Percentiles rank a stretch among this genome's conserved stretches.
Evolutionary conservation across 1,140 invertebrate genomes (phyloP).

Genomic region (Eupristina koningsbergeri): DNA sequence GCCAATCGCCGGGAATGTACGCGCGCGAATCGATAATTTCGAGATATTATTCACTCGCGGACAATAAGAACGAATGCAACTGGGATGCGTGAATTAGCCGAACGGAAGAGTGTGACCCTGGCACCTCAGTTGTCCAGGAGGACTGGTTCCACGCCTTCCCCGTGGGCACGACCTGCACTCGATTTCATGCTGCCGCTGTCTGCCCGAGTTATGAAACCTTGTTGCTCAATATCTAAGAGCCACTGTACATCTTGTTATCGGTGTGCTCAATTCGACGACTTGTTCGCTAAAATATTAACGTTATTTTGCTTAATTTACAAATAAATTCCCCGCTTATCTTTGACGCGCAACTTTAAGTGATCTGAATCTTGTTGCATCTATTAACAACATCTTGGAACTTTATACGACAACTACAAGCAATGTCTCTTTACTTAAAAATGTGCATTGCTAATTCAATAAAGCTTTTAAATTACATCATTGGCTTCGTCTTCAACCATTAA

Average conservation of each 20-base stretch:
- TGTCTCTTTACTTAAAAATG: too few relatives aligned
- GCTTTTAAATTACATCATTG: neutral
- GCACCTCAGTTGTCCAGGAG: neutral
- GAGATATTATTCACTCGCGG: neutral
- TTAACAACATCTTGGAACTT: too few relatives aligned
- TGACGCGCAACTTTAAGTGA: neutral
- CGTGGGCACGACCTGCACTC: too few relatives aligned
- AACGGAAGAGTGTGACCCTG: neutral
- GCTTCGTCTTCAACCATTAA: neutral
- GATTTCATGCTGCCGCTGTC: neutral
- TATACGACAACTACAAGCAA: too few relatives aligned
- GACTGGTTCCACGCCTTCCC: neutral
- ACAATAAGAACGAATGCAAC: too few relatives aligned
- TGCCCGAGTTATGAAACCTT: neutral
- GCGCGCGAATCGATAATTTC: slow-evolving; percentile 36
- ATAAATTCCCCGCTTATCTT: neutral
- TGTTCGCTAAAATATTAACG: slow-evolving; percentile 17
- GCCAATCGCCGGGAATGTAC: slow-evolving; percentile 4
- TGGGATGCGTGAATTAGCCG: too few relatives aligned
- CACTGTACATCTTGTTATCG: slow-evolving; percentile 33
- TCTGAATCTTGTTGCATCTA: too few relatives aligned
- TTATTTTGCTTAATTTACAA: slow-evolving; percentile 12
- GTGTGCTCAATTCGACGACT: slow-evolving; percentile 11
- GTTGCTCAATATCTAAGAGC: neutral
- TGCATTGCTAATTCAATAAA: too few relatives aligned